These are phyloP conservation scores for Tadarida brasiliensis DNA, from an alignment of 2,797 vertebrate species.

Conservation along the genomic window DNA sequence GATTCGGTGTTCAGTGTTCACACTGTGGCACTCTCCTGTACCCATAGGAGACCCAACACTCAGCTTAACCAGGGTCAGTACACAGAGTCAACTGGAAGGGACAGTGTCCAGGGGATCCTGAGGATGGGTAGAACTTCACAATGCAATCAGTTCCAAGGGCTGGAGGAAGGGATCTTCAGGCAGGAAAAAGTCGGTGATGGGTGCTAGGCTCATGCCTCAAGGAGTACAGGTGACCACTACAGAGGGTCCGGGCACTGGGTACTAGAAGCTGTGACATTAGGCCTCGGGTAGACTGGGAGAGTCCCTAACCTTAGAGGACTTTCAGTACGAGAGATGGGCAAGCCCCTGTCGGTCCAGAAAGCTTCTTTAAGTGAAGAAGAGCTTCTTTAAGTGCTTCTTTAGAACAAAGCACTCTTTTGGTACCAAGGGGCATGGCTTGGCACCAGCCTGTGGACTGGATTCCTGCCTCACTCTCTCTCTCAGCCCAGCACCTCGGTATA, in stretches of 20 bases:
- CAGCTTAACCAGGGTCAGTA: neutral
- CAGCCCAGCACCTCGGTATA: neutral
- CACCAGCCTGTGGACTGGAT: neutral
- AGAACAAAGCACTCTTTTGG: neutral
- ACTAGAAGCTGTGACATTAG: neutral
- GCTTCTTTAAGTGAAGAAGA: neutral
- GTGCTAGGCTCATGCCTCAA: accelerated
- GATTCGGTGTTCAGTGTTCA: neutral
- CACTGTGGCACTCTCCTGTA: accelerated
- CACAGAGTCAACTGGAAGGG: neutral
- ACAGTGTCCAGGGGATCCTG: neutral
- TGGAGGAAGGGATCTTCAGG: neutral
- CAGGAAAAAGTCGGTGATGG: neutral
- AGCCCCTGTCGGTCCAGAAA: too few relatives aligned
- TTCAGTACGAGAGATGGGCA: neutral
- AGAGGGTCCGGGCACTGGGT: neutral
- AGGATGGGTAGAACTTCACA: neutral
- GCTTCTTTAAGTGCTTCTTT: neutral
- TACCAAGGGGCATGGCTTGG: neutral
- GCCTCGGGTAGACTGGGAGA: neutral
- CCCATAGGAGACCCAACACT: neutral
- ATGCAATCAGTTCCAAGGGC: neutral
- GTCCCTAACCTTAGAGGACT: neutral
- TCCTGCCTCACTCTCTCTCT: accelerated
- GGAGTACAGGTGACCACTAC: neutral